These are phyloP conservation scores for Rousettus leschenaultii DNA, from an alignment of 2,113 vertebrate species.

Conservation along the genomic window DNA sequence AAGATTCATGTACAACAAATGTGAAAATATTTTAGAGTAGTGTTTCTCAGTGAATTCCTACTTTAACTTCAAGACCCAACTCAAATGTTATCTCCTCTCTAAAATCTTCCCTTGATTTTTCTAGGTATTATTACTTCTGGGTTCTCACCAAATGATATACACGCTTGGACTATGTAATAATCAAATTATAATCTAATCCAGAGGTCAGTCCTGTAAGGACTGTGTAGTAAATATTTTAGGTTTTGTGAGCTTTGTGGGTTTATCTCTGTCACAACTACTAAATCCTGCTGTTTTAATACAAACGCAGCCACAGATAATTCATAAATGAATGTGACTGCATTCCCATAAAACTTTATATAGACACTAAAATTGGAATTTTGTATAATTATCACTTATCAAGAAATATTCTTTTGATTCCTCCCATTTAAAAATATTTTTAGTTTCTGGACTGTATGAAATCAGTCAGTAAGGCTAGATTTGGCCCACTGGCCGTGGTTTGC, in stretches of 20 bases:
- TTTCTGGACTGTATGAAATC: background rate
- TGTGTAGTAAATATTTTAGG: background rate
- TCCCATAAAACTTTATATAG: background rate
- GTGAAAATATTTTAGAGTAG: background rate
- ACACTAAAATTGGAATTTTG: conserved; percentile 8
- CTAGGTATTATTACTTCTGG: background rate
- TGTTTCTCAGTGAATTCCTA: background rate
- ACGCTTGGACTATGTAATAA: background rate
- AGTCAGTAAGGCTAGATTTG: background rate
- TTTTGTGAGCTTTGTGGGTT: background rate
- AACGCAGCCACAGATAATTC: background rate
- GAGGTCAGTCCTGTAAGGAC: background rate
- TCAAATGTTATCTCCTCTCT: background rate
- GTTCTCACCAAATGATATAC: background rate
- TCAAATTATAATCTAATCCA: background rate
- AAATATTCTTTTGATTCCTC: background rate
- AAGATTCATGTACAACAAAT: background rate
- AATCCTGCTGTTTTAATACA: background rate
- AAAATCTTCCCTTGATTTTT: background rate
- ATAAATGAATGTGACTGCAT: background rate
- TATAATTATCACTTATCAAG: background rate
- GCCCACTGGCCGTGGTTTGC: background rate
- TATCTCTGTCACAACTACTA: background rate
- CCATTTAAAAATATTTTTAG: background rate
- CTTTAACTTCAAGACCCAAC: background rate